Base-by-base conservation (phyloP, 2,888 invertebrate genomes). In the Synergus itoensis region DNA sequence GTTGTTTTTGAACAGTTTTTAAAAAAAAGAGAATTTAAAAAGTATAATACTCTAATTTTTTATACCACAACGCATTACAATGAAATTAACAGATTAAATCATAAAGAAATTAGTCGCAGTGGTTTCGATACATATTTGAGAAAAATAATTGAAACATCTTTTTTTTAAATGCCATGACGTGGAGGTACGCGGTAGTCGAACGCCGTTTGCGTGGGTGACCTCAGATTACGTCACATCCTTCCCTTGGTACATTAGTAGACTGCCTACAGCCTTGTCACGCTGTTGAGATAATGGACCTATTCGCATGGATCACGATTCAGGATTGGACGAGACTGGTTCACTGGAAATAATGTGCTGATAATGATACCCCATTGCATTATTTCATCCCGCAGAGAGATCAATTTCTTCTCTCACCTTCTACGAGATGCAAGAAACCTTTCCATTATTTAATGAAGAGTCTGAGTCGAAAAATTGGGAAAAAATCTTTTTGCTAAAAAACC, bases 281-380 rank as follows among this genome's bases (percentile, higher is more conserved):
- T 90, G 91, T 91, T 90, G 91, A 91, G 90, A 91, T 91, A 91
- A 91, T 91, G 88, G 88, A 91, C 89, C 89, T 88, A 90, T 91
- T 91, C 91, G 89, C 90, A 88, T 91, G 91, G 89, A 90, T 90
- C 90, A 89, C 89, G 87, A 87, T 87, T 85, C 86, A 87, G 88
- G 90, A 90, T 90, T 90, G 90, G 87, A 90, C 84, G 88, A 87
- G 87, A 86, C 84, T 86, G 88, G 87, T 87, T 89, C 89, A 90
- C 88, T 90, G 88, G 88, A 90, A 90, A 90, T 90, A 90, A 90
- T 88, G 86, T 85, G 87, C 86, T 87, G 85, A 87, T 90, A 88
- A 89, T 89, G 88, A 87, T 85, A 85, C 80, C 83, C 83, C 79
- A 76, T 78, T 83, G 82, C 80, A 84, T 86, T 86, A 87, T 87